phyloP scores from a whole-genome alignment of 2,797 vertebrate species.

The Lates japonicus region DNA sequence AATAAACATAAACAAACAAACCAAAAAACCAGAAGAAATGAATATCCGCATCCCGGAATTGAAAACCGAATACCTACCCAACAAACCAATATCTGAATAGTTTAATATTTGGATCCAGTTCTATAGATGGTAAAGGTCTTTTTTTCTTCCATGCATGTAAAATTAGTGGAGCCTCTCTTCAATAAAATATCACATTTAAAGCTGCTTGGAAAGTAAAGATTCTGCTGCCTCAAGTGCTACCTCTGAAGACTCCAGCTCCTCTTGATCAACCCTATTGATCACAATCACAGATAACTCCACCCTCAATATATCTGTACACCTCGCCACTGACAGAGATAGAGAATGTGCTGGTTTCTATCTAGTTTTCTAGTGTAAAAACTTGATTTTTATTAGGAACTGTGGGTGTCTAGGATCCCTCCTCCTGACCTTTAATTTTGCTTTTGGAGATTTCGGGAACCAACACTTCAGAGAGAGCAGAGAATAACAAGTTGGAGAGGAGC shows the following conservation, averaged over 20 bases:
- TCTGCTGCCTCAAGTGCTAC: background rate
- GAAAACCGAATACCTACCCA: too few relatives aligned
- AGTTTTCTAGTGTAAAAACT: slow-evolving; percentile 17
- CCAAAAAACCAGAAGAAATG: too few relatives aligned
- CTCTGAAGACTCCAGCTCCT: slow-evolving; percentile 6
- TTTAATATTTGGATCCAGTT: too few relatives aligned
- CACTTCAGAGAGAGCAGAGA: slow-evolving; percentile 45
- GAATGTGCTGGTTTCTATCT: background rate
- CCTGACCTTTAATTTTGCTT: slow-evolving; percentile 56
- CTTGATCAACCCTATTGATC: slow-evolving; percentile 10
- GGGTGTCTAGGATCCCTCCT: slow-evolving; percentile 20
- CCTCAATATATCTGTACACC: background rate
- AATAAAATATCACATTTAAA: slow-evolving; percentile 14
- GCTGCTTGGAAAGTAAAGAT: slow-evolving; percentile 12
- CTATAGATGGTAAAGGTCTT: background rate
- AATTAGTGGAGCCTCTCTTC: too few relatives aligned
- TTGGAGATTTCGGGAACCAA: slow-evolving; percentile 51
- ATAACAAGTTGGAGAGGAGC: slow-evolving; percentile 35
- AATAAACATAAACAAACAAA: too few relatives aligned
- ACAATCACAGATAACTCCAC: background rate
- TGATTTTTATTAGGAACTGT: slow-evolving; percentile 12
- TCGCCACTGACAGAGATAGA: slow-evolving; percentile 2
- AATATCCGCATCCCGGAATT: too few relatives aligned
- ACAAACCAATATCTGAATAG: too few relatives aligned
- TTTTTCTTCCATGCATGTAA: background rate